These are phyloP conservation scores for Sphenopsis melanotis DNA, from an alignment of 2,797 vertebrate species.

Conservation along the genomic window DNA sequence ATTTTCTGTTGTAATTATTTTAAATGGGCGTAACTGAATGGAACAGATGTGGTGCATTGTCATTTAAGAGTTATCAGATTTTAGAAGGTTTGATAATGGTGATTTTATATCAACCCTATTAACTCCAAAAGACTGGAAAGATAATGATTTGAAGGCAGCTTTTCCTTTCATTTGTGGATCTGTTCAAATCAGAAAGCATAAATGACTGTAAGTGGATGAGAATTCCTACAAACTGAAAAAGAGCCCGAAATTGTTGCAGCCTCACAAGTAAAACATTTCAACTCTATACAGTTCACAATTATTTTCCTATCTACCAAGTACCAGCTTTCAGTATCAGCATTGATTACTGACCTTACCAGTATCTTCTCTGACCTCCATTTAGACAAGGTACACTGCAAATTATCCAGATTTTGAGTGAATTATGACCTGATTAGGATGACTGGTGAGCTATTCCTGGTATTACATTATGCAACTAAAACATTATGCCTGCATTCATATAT, in stretches of 20 bases:
- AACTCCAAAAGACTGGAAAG: neutral
- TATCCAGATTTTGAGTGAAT: conserved; percentile 26
- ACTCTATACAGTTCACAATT: neutral
- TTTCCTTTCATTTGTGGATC: neutral
- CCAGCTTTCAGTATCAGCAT: neutral
- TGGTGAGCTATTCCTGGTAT: conserved; percentile 31
- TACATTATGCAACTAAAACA: conserved; percentile 34
- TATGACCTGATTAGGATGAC: conserved; percentile 33
- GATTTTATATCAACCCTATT: neutral
- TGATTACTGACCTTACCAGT: neutral
- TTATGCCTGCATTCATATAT: conserved; percentile 20
- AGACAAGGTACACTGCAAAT: neutral
- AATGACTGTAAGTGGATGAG: neutral
- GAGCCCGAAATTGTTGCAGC: neutral
- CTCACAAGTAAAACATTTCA: neutral
- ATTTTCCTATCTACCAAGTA: neutral
- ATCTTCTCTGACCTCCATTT: neutral
- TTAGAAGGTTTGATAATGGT: neutral
- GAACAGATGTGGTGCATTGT: neutral
- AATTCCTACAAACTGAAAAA: neutral
- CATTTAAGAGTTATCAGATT: neutral
- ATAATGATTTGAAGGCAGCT: neutral
- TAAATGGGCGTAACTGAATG: neutral
- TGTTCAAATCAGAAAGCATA: neutral
- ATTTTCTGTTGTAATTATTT: neutral